Conservation (phyloP, 64 coral and sea anemone genomes). For the Montipora efflorescens region DNA sequence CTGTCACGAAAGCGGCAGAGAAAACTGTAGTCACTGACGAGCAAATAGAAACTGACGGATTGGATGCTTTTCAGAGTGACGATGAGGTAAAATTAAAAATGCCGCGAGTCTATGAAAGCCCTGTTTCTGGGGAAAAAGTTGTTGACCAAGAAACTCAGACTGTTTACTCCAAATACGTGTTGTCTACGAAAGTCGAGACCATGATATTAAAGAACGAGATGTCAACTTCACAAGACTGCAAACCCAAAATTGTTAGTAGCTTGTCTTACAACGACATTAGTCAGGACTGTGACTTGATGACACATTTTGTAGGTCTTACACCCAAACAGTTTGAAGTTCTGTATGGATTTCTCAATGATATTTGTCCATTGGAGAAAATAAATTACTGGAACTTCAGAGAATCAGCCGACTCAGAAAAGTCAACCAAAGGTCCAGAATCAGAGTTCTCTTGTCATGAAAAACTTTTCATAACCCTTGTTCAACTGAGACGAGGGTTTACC, state of each 20-base stretch:
- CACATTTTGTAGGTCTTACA: slow-evolving; percentile 54
- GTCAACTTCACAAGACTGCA: slow-evolving; percentile 25
- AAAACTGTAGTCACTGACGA: no score
- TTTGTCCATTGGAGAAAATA: slow-evolving; percentile 49
- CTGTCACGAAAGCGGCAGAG: no score
- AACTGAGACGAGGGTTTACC: slow-evolving; percentile 29
- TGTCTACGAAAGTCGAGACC: no score
- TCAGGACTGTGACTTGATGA: slow-evolving; percentile 30
- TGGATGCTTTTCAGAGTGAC: no score
- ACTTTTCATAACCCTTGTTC: neutral
- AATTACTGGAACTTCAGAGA: slow-evolving; percentile 45
- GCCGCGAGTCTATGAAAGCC: neutral
- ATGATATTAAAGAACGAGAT: neutral
- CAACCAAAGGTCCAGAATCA: slow-evolving; percentile 22
- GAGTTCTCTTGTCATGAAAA: slow-evolving; percentile 7
- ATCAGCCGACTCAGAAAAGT: slow-evolving; percentile 27
- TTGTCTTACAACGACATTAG: slow-evolving; percentile 40
- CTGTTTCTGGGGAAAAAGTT: no score
- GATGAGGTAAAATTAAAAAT: no score
- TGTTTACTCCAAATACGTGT: no score
- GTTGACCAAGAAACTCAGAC: no score
- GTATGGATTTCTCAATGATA: slow-evolving; percentile 41
- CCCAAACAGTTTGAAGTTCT: slow-evolving; percentile 54
- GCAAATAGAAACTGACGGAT: no score
- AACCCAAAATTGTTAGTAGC: slow-evolving; percentile 49